These are phyloP conservation scores for Gandaritis pyraliata DNA, from an alignment of 2,888 invertebrate species.

Conservation along the genomic window DNA sequence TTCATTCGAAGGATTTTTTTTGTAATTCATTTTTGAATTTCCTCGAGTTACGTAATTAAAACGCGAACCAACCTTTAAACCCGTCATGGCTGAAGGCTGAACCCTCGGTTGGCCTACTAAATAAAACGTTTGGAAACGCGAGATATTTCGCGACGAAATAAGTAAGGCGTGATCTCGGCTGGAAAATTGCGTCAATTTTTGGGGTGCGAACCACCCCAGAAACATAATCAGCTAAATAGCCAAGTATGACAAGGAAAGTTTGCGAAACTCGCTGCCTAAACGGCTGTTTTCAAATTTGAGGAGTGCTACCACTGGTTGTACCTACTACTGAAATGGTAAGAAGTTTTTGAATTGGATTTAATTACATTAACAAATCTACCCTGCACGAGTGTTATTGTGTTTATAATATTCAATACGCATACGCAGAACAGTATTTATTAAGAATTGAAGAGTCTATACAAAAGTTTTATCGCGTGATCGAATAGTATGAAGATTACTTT, in stretches of 20 bases:
- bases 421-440: background rate
- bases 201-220: slow-evolving; percentile 57
- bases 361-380: slow-evolving; percentile 6
- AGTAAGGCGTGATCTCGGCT: slow-evolving; percentile 69
- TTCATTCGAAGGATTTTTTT: slow-evolving; percentile 38
- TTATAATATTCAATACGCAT: too few relatives aligned
- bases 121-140: slow-evolving; percentile 59
- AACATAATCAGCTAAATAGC: slow-evolving; percentile 68
- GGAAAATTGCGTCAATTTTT: slow-evolving; percentile 78
- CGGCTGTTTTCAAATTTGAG: slow-evolving; percentile 33
- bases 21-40: slow-evolving; percentile 43
- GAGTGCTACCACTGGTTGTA: too few relatives aligned
- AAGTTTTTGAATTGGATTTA: slow-evolving; percentile 16
- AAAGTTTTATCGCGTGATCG: slow-evolving; percentile 32
- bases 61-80: slow-evolving; percentile 60
- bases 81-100: too few relatives aligned
- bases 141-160: slow-evolving; percentile 73
- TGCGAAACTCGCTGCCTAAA: slow-evolving; percentile 38
- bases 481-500: slow-evolving; percentile 39
- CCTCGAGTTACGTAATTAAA: slow-evolving; percentile 64
- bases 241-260: slow-evolving; percentile 55
- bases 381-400: background rate
- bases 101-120: slow-evolving; percentile 65
- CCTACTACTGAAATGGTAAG: slow-evolving; percentile 12
- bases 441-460: slow-evolving; percentile 10